These are phyloP conservation scores for Portunus trituberculatus DNA, from an alignment of 1,140 invertebrate genomes.

Conservation along the genomic window DNA sequence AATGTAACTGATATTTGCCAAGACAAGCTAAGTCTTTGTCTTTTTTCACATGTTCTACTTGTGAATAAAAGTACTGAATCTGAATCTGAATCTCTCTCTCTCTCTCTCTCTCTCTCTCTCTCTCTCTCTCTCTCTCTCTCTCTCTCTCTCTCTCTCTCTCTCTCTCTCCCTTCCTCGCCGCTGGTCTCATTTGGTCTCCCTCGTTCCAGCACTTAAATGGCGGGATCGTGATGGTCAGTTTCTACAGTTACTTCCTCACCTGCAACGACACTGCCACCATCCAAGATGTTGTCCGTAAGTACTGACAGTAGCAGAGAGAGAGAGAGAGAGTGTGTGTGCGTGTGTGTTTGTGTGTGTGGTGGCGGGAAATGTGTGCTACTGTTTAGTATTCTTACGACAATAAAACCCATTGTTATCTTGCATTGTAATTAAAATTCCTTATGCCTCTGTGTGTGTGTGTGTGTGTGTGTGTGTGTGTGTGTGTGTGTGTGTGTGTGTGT, in stretches of 20 bases:
- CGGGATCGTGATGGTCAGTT: conserved; percentile 79
- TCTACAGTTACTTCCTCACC: conserved; percentile 78
- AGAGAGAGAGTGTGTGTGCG: neutral
- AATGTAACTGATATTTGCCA: too few relatives aligned
- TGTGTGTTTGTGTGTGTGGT: neutral
- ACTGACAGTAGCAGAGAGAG: neutral
- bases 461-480: too few relatives aligned
- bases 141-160: conserved; percentile 38
- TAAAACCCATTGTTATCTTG: too few relatives aligned
- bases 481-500: too few relatives aligned
- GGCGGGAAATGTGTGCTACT: neutral
- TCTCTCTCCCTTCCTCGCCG: neutral
- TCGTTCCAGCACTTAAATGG: conserved; percentile 84
- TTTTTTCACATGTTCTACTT: too few relatives aligned
- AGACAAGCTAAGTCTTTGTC: too few relatives aligned
- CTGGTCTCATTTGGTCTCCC: conserved; percentile 16
- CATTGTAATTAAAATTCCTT: too few relatives aligned
- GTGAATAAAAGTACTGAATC: too few relatives aligned
- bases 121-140: conserved; percentile 42
- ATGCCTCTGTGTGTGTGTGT: too few relatives aligned
- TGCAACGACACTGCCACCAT: conserved; percentile 72
- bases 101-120: conserved; percentile 35
- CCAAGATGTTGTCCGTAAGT: conserved; percentile 66
- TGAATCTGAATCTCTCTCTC: too few relatives aligned
- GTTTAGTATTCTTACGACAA: too few relatives aligned